These are phyloP conservation scores for Asobara japonica DNA, from an alignment of 1,140 invertebrate genomes.

Conservation along the genomic window DNA sequence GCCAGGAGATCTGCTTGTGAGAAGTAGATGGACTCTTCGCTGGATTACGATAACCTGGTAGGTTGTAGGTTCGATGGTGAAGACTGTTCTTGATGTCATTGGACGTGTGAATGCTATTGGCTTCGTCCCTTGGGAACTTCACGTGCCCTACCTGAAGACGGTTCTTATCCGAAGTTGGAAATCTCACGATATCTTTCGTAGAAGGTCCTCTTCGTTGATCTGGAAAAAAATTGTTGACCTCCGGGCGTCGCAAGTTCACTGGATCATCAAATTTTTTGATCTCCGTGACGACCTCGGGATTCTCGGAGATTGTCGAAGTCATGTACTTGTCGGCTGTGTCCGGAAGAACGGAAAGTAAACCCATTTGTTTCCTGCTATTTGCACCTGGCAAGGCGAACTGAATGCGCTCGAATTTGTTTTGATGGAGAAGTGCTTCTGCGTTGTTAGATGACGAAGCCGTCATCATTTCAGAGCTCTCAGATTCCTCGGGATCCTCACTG, in stretches of 20 bases:
- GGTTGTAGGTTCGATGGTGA: not conserved
- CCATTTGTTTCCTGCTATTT: not conserved
- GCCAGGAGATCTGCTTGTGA: constrained; percentile 49
- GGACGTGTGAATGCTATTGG: constrained; percentile 57
- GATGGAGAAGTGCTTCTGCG: constrained; percentile 20
- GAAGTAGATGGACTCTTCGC: not conserved
- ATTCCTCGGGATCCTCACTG: not conserved
- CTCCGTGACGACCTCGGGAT: not conserved
- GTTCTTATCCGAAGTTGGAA: constrained; percentile 42
- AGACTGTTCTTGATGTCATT: constrained; percentile 48
- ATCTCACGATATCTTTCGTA: constrained; percentile 40
- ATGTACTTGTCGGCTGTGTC: not conserved
- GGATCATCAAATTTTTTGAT: constrained; percentile 41
- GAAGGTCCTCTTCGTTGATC: not conserved
- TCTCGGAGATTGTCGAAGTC: not conserved
- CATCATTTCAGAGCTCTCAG: constrained; percentile 35
- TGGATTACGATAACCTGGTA: not conserved
- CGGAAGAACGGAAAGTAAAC: not conserved
- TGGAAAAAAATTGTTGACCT: constrained; percentile 15
- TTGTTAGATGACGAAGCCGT: constrained; percentile 31
- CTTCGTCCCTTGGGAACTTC: constrained; percentile 55
- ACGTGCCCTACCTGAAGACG: constrained; percentile 41
- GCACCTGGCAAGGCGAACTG: constrained; percentile 19
- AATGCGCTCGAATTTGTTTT: not conserved
- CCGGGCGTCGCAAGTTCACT: constrained; percentile 20